phyloP scores from a whole-genome alignment of 2,113 vertebrate genomes.

The Oriolus oriolus region DNA sequence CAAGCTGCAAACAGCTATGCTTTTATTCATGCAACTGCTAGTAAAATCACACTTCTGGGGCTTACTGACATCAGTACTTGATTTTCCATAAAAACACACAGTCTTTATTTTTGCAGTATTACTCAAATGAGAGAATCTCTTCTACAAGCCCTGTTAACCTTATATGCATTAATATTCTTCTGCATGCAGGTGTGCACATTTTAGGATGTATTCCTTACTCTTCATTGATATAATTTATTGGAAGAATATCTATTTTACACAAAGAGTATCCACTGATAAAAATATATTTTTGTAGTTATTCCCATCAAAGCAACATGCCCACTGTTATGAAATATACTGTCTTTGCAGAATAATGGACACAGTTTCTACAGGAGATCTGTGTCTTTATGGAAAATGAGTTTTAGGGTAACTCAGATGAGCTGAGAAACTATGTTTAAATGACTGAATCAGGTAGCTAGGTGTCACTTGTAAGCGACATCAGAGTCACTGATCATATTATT shows the following conservation, averaged over 20 bases:
- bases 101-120: conserved; percentile 4
- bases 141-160: background rate
- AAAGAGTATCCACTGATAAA: background rate
- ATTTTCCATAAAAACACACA: background rate
- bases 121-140: background rate
- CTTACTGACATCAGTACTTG: background rate
- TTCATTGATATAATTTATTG: background rate
- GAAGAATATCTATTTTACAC: background rate
- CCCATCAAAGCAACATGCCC: background rate
- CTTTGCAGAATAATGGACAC: background rate
- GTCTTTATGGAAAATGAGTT: background rate
- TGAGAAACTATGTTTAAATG: background rate
- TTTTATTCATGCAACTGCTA: background rate
- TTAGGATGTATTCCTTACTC: background rate
- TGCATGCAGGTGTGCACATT: background rate
- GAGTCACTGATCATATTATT: background rate
- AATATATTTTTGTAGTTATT: background rate
- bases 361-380: background rate
- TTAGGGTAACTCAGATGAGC: background rate
- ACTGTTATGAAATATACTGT: background rate
- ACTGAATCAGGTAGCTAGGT: background rate
- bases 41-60: background rate
- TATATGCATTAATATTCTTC: background rate
- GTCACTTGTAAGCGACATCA: background rate
- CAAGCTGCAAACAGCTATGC: background rate